A percentile compares a stretch with the other conserved stretches of the same genome.
Evolutionary conservation across 2,888 invertebrate genomes (phyloP).

Genomic region (Folsomia candida): DNA sequence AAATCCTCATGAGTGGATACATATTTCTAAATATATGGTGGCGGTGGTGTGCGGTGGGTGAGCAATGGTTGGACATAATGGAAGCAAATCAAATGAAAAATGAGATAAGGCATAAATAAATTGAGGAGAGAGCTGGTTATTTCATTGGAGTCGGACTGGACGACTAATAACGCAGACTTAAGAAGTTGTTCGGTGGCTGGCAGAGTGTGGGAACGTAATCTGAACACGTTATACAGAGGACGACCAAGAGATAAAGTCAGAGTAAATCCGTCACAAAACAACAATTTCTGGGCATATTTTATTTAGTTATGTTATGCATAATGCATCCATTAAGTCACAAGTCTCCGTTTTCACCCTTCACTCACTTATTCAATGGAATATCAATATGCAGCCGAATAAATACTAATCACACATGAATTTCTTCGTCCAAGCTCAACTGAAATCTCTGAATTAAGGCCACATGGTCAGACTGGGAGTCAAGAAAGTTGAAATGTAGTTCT

Average conservation of each 20-base stretch:
- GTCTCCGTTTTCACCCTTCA: too few species aligned
- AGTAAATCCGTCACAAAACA: slow-evolving; percentile 1
- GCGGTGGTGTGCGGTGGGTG: not conserved
- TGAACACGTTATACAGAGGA: not conserved
- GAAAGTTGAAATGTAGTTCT: not conserved
- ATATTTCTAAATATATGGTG: too few species aligned
- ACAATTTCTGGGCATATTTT: not conserved
- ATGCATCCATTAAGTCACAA: too few species aligned
- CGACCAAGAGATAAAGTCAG: not conserved
- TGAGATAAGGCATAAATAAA: not conserved
- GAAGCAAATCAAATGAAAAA: not conserved
- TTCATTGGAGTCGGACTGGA: not conserved
- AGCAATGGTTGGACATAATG: not conserved
- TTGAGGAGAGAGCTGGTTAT: too few species aligned
- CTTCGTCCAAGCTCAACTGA: too few species aligned
- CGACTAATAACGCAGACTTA: not conserved
- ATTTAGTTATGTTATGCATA: too few species aligned
- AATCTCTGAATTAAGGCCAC: too few species aligned
- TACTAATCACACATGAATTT: too few species aligned
- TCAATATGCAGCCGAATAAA: too few species aligned
- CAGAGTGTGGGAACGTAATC: not conserved
- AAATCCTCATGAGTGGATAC: too few species aligned
- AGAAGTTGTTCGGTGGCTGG: not conserved
- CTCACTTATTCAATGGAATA: too few species aligned
- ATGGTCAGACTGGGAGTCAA: too few species aligned